Base-by-base conservation (phyloP, 2,888 invertebrate genomes). In the Cheilosia pagana region DNA sequence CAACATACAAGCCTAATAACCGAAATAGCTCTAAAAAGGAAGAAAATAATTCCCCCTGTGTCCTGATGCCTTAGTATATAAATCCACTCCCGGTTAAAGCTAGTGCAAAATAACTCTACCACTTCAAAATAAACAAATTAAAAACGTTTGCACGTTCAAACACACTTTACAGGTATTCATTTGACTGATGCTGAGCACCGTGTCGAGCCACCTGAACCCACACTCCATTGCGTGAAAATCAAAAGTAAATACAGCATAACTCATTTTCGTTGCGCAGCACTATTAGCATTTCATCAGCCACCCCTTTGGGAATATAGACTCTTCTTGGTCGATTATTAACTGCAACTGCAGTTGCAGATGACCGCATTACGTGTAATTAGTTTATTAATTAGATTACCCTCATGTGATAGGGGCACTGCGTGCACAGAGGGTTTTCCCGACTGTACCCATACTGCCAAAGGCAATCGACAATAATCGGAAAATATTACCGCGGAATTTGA, bases 301-400 rank as follows among this genome's bases (percentile, higher is more conserved):
- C 19, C 39, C 35, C n/a, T 10, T 10, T n/a, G 28, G 48, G 28
- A 14, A 1, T 1, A 21, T 8, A 10, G 8, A 21, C 57, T 14
- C 39, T 45, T 72, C 19, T 14, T 43, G n/a, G 31, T 53, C n/a
- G 62, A 62, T 53, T 52, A 71, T 60, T 62, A 43, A 60, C 41
- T 31, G 28, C 31, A 45, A 43, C 60, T 72, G 55, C 62, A 72
- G 52, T 62, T 62, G 55, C 62, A 72, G 52, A 52, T 62, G 55
- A 74, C 62, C 63, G 63, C 63, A 72, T 55, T 55, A 55, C 55
- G 63, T 45, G 63, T 63, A 74, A 63, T 63, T 74, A 55, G 55
- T 55, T 74, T 43, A 63, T 63, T 71, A 60, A 71, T 71, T 55
- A 74, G 14, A 74, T 55, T 45, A 45, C 19, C 4, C 28, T 43